Percentiles rank a stretch among this genome's conserved stretches.
phyloP scores from a whole-genome alignment of 2,797 vertebrate species.

The Rhabdomys pumilio region DNA sequence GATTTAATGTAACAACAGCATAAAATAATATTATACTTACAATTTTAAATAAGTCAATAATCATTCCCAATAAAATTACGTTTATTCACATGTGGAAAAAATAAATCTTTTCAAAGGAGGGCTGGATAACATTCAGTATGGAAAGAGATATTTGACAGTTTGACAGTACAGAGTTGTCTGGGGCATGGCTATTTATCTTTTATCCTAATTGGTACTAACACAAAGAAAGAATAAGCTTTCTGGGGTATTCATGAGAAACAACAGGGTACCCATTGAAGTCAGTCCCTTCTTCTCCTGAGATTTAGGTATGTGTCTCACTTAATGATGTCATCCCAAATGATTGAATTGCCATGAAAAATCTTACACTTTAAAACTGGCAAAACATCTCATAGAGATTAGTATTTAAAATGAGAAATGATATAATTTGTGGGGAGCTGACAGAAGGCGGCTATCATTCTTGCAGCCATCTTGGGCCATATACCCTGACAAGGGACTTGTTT shows the following conservation, averaged over 20 bases:
- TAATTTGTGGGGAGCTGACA: neutral
- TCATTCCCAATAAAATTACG: neutral
- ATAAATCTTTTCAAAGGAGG: neutral
- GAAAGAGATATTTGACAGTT: neutral
- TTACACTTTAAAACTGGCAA: neutral
- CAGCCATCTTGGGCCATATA: too few relatives aligned
- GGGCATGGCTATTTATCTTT: fast-evolving
- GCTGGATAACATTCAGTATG: neutral
- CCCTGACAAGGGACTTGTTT: too few relatives aligned
- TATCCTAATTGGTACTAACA: neutral
- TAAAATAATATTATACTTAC: neutral
- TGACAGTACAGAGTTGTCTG: fast-evolving
- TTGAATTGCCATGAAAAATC: neutral
- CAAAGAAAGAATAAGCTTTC: neutral
- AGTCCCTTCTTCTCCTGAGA: fast-evolving
- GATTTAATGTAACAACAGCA: neutral
- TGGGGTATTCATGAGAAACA: neutral
- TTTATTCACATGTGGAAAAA: neutral
- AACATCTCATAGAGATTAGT: neutral
- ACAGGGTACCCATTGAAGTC: neutral
- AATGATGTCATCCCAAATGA: neutral
- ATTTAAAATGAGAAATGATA: neutral
- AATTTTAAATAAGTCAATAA: neutral
- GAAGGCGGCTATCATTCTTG: too few relatives aligned
- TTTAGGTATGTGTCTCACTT: neutral